Conservation (phyloP, 2,113 vertebrate species). For the Empidonax traillii region DNA sequence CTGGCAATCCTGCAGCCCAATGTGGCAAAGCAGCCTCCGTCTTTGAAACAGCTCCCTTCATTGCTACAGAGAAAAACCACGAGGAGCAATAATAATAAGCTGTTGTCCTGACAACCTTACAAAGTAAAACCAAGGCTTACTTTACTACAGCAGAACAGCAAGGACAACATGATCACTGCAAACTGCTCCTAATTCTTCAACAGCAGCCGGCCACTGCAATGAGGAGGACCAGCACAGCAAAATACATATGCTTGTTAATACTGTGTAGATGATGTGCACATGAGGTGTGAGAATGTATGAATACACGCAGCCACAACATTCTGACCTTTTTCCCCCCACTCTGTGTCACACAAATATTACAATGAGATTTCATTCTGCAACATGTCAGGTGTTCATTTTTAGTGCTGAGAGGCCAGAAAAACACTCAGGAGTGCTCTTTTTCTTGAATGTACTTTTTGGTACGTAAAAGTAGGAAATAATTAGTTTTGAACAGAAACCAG, state of each 20-base stretch:
- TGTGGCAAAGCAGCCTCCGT: background rate
- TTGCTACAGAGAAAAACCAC: background rate
- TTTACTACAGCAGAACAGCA: background rate
- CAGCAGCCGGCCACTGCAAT: background rate
- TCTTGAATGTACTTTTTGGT: background rate
- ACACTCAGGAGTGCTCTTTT: background rate
- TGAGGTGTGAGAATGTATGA: background rate
- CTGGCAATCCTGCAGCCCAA: constrained; percentile 50
- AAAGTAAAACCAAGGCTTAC: constrained; percentile 5
- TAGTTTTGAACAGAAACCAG: background rate
- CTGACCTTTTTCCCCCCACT: background rate
- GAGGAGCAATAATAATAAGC: constrained; percentile 14
- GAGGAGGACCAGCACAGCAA: background rate
- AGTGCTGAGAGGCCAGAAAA: background rate
- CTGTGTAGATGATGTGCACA: rapidly evolving
- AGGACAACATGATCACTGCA: background rate
- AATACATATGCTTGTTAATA: background rate
- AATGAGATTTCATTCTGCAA: background rate
- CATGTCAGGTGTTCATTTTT: background rate
- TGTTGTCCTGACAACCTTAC: constrained; percentile 65
- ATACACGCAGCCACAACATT: background rate
- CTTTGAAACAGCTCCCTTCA: background rate
- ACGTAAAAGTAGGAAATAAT: background rate
- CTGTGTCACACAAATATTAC: background rate
- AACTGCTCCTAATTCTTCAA: background rate